A percentile compares a stretch with the other conserved stretches of the same genome.
These are phyloP conservation scores for Leptoteleia sp. DNA, from an alignment of 1,140 invertebrate genomes.

Conservation along the genomic window DNA sequence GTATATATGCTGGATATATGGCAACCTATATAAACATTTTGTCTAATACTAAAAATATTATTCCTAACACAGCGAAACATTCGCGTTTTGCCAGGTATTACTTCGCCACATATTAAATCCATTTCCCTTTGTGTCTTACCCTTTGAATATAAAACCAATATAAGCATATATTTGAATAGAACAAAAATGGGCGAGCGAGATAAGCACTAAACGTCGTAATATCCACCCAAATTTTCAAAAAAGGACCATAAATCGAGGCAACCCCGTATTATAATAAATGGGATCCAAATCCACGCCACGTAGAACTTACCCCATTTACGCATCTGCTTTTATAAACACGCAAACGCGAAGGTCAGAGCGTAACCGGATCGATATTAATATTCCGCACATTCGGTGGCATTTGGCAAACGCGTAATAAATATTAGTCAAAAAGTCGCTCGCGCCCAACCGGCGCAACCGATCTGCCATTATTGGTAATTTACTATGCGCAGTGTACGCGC, in stretches of 20 bases:
- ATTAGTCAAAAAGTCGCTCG: slow-evolving; percentile 37
- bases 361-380: slow-evolving; percentile 57
- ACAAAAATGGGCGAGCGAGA: slow-evolving; percentile 18
- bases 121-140: slow-evolving; percentile 28
- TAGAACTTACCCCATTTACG: slow-evolving; percentile 56
- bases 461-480: slow-evolving; percentile 28
- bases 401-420: slow-evolving; percentile 60
- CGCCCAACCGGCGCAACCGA: not conserved
- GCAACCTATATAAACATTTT: too few species aligned
- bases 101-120: too few species aligned
- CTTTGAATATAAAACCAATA: slow-evolving; percentile 22
- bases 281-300: slow-evolving; percentile 30
- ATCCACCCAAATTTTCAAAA: slow-evolving; percentile 42
- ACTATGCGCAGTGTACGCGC: slow-evolving; percentile 22
- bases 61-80: too few species aligned
- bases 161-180: slow-evolving; percentile 47
- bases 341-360: slow-evolving; percentile 54
- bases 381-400: slow-evolving; percentile 59
- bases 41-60: too few species aligned
- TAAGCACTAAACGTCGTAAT: slow-evolving; percentile 14
- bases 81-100: too few species aligned
- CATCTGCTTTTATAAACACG: slow-evolving; percentile 62
- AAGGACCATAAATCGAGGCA: slow-evolving; percentile 51
- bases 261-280: slow-evolving; percentile 54
- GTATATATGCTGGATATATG: too few species aligned